Conservation (phyloP, 2,797 vertebrate genomes). For the Heliangelus exortis region DNA sequence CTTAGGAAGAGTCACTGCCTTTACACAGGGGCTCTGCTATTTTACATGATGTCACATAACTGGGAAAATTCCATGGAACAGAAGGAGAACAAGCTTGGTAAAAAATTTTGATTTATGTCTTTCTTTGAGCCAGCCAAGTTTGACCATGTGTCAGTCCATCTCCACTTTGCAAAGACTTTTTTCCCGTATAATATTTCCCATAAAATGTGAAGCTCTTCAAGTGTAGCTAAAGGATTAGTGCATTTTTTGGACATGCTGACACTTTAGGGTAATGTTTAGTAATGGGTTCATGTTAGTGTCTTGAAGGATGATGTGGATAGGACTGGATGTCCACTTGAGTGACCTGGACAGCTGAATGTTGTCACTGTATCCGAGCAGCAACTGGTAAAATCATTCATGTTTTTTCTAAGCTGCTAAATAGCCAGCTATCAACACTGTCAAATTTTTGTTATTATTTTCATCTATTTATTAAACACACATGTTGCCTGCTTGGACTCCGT, state of each 20-base stretch:
- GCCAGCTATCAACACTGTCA: conserved; percentile 15
- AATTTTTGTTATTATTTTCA: conserved; percentile 16
- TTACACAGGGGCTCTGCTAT: not conserved
- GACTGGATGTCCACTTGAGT: not conserved
- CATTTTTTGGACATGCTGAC: not conserved
- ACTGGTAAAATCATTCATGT: not conserved
- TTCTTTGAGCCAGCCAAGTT: not conserved
- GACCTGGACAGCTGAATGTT: conserved; percentile 46
- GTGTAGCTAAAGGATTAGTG: not conserved
- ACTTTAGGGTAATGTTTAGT: conserved; percentile 1
- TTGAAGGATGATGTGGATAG: not conserved
- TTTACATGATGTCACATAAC: not conserved
- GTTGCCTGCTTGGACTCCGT: not conserved
- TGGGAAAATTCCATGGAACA: not conserved
- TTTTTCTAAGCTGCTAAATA: conserved; percentile 8
- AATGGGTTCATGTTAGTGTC: not conserved
- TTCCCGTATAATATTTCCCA: not conserved
- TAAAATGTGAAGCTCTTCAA: not conserved
- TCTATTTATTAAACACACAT: not conserved
- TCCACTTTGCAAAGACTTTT: not conserved
- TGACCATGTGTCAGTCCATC: not conserved
- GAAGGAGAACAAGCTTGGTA: not conserved
- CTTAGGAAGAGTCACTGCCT: not conserved
- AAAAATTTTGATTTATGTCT: not conserved
- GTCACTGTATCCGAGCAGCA: not conserved